Base-by-base conservation (phyloP, 2,888 invertebrate genomes). In the Stenodema calcarata region DNA sequence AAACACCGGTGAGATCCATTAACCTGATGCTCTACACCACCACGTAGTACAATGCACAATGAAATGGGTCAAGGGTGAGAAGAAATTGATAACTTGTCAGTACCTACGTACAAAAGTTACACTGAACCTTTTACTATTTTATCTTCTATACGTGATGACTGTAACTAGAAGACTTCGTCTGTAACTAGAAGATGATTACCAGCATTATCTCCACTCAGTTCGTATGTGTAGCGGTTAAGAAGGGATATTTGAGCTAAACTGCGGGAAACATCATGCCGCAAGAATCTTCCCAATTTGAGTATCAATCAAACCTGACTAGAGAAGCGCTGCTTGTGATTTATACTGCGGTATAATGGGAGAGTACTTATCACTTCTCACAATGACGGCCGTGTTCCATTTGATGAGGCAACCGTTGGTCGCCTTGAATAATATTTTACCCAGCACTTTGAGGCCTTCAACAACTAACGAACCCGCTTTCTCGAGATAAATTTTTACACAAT, bases 1-100 rank as follows among this genome's bases (percentile, higher is more conserved):
- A 50, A 27, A 81, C 81, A 54, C 42, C 27, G 44, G 44, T 70
- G 35, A n/a, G 50, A 42, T 44, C 27, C 80, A 80, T 81, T 81
- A 28, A 28, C 81, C 54, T 81, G 54, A 23, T 27, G 23, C 62
- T 23, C 62, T 62, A 9, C 44, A 16, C 1, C 16, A n/a, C n/a
- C n/a, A n/a, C n/a, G n/a, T n/a, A n/a, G n/a, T n/a, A n/a, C n/a
- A n/a, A n/a, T n/a, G n/a, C n/a, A n/a, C n/a, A n/a, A n/a, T n/a
- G n/a, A n/a, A n/a, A 6, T 50, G 50, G 50, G 50, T 50, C 50
- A 50, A 6, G 50, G 50, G 50, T 16, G 50, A 18, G 50, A 50
- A 50, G n/a, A 18, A 50, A 14, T 16, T 50, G n/a, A n/a, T 50
- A 6, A 16, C n/a, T 50, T 50, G 50, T n/a, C 50, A n/a, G n/a